These are phyloP conservation scores for Rattus norvegicus DNA, from an alignment of 2,113 vertebrate genomes.

Conservation along the genomic window GRCr8 NC_086035.1:51803001-51803500, in stretches of 20 bases:
- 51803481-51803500: no score
- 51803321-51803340: neutral
- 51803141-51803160: neutral
- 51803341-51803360: neutral
- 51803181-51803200: neutral
- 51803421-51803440: neutral
- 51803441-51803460: neutral
- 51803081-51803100: neutral
- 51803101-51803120: neutral
- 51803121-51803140: neutral
- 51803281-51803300: neutral
- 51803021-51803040: neutral
- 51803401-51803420: neutral
- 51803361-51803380: constrained; percentile 49
- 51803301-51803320: constrained; percentile 42
- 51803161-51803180: neutral
- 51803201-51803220: neutral
- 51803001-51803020: neutral
- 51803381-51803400: neutral
- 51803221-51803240: neutral
- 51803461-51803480: neutral
- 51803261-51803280: neutral
- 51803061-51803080: neutral
- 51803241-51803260: neutral
- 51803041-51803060: neutral